Percentiles rank a stretch among this genome's conserved stretches.
Evolutionary conservation across 2,888 invertebrate species (phyloP).

Genomic region (Enchytraeus crypticus): DNA sequence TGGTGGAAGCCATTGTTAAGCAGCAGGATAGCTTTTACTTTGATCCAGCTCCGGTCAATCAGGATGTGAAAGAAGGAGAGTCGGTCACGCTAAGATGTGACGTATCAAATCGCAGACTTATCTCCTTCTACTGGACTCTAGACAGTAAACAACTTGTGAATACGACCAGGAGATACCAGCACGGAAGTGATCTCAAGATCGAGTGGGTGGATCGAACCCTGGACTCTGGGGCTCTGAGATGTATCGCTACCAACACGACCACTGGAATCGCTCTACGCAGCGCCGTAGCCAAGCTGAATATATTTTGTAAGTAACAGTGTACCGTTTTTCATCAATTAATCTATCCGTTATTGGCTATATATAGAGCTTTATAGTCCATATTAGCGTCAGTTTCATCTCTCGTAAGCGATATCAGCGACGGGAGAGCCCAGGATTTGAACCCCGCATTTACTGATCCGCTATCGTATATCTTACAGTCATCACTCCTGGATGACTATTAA

Average conservation of each 20-base stretch:
- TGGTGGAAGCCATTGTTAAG: no score
- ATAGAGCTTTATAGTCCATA: no score
- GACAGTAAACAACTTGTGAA: slow-evolving; percentile 44
- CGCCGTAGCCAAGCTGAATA: slow-evolving; percentile 57
- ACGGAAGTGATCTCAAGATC: slow-evolving; percentile 54
- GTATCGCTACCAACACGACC: slow-evolving; percentile 53
- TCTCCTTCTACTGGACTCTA: slow-evolving; percentile 49
- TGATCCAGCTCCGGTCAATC: slow-evolving; percentile 43
- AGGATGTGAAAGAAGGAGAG: slow-evolving; percentile 41
- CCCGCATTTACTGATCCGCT: no score
- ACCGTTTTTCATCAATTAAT: no score
- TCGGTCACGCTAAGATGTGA: slow-evolving; percentile 39
- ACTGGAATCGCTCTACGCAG: slow-evolving; percentile 54
- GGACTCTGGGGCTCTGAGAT: slow-evolving; percentile 57
- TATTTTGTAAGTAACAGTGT: slow-evolving; percentile 67
- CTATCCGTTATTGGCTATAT: no score
- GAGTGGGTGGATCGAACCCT: slow-evolving; percentile 54
- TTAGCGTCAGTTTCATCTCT: no score
- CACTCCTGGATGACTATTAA: no score
- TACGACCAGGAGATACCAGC: slow-evolving; percentile 47
- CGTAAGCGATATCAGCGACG: no score
- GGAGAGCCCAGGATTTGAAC: no score
- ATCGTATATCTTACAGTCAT: no score
- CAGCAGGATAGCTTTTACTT: slow-evolving; percentile 47
- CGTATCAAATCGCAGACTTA: slow-evolving; percentile 40